These are phyloP conservation scores for Varanus komodoensis DNA, from an alignment of 2,113 vertebrate species.

Conservation along the genomic window DNA sequence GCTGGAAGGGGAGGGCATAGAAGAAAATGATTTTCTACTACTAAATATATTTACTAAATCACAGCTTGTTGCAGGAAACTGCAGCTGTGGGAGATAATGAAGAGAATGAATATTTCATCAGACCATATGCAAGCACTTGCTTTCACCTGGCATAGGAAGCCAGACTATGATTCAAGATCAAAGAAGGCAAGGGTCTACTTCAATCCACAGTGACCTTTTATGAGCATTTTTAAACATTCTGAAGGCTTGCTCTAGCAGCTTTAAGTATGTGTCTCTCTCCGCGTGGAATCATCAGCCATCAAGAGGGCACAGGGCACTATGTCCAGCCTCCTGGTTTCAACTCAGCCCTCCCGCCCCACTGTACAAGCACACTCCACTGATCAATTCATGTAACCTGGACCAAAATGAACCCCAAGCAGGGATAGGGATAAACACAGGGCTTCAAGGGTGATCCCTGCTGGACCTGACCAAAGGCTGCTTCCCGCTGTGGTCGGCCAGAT, in stretches of 20 bases:
- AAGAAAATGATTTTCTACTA: constrained; percentile 57
- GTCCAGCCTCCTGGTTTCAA: not conserved
- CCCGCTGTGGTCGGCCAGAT: not conserved
- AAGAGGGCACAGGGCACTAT: not conserved
- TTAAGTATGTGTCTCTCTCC: not conserved
- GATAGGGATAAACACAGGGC: not conserved
- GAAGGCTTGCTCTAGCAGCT: constrained; percentile 40
- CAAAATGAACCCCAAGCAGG: not conserved
- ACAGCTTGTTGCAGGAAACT: constrained; percentile 53
- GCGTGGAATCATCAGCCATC: not conserved
- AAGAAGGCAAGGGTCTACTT: constrained; percentile 52
- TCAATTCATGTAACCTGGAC: not conserved
- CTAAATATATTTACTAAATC: constrained; percentile 57
- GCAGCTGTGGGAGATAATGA: constrained; percentile 50
- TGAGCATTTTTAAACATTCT: constrained; percentile 44
- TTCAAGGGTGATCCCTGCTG: not conserved
- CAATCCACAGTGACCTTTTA: constrained; percentile 22
- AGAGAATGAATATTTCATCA: constrained; percentile 52
- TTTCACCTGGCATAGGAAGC: constrained; percentile 40
- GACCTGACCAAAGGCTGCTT: not conserved
- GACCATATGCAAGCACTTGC: constrained; percentile 40
- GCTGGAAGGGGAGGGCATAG: constrained; percentile 64
- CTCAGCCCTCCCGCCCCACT: not conserved
- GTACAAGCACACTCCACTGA: not conserved
- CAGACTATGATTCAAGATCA: constrained; percentile 53